Evolutionary conservation across 2,888 invertebrate genomes (phyloP).

Genomic region (Abrostola tripartita): DNA sequence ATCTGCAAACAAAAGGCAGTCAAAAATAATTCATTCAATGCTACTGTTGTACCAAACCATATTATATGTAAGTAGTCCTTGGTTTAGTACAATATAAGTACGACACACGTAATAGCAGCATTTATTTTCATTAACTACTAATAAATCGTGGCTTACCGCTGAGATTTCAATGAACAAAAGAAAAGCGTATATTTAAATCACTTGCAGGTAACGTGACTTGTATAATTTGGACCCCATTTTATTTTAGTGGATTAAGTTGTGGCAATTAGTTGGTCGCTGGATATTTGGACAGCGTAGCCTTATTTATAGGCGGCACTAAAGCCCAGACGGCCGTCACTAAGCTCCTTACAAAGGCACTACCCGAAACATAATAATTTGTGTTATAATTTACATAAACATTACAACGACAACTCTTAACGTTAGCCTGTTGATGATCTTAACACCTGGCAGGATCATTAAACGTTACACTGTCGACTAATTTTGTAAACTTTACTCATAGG

Average conservation of each 20-base stretch:
- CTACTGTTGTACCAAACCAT: too few relatives aligned
- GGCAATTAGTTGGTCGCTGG: conserved; percentile 76
- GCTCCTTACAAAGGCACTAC: conserved; percentile 65
- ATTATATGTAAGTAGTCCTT: too few relatives aligned
- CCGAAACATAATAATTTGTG: conserved; percentile 65
- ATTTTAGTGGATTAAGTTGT: conserved; percentile 78
- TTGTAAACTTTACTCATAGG: too few relatives aligned
- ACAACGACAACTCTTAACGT: conserved; percentile 25
- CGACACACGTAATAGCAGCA: conserved; percentile 21
- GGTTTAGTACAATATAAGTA: too few relatives aligned
- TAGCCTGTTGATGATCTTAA: conserved; percentile 17
- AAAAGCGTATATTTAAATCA: conserved; percentile 61
- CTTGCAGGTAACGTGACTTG: conserved; percentile 56
- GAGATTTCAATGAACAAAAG: conserved; percentile 53
- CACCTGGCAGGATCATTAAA: conserved; percentile 16
- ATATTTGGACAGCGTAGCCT: conserved; percentile 72
- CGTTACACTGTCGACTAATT: background rate
- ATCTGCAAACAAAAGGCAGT: too few relatives aligned
- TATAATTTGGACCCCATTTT: conserved; percentile 69
- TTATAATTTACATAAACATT: conserved; percentile 58
- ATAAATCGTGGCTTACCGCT: conserved; percentile 41
- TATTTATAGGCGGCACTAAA: conserved; percentile 74
- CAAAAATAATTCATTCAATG: too few relatives aligned
- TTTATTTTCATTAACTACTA: conserved; percentile 47
- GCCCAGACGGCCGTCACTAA: conserved; percentile 67